These are phyloP conservation scores for Molanna angustata DNA, from an alignment of 2,888 invertebrate species.

Conservation along the genomic window DNA sequence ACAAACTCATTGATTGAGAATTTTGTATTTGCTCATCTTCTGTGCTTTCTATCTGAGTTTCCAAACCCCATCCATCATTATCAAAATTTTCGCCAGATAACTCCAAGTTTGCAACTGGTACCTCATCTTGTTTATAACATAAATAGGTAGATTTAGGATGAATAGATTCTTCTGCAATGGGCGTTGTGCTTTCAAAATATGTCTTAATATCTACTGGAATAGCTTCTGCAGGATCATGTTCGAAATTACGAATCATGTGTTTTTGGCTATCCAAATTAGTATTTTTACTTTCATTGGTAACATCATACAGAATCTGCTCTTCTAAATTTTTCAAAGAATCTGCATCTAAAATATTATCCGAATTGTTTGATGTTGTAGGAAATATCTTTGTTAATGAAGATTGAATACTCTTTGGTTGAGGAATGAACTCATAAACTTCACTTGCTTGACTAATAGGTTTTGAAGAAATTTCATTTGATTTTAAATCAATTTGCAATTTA, in stretches of 20 bases:
- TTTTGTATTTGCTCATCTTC: slow-evolving; percentile 46
- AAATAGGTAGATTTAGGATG: slow-evolving; percentile 55
- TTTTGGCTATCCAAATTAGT: slow-evolving; percentile 34
- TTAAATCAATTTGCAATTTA: slow-evolving; percentile 41
- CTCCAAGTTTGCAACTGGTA: slow-evolving; percentile 12
- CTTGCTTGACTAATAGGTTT: background rate
- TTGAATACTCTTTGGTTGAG: slow-evolving; percentile 6
- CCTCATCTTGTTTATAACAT: slow-evolving; percentile 45
- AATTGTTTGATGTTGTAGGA: slow-evolving; percentile 37
- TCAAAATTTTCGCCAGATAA: slow-evolving; percentile 43
- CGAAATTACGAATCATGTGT: slow-evolving; percentile 37
- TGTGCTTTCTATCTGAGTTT: slow-evolving; percentile 35
- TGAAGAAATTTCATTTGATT: slow-evolving; percentile 14
- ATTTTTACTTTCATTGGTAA: slow-evolving; percentile 30
- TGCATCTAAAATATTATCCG: slow-evolving; percentile 41
- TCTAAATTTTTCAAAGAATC: slow-evolving; percentile 43
- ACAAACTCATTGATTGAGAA: slow-evolving; percentile 28
- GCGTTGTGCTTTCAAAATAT: slow-evolving; percentile 35
- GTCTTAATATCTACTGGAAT: slow-evolving; percentile 20
- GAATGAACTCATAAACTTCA: background rate
- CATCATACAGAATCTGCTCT: slow-evolving; percentile 47
- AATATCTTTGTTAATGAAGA: slow-evolving; percentile 13
- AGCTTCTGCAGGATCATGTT: slow-evolving; percentile 32
- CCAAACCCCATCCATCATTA: slow-evolving; percentile 49
- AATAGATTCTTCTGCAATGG: slow-evolving; percentile 44